A percentile compares a stretch with the other conserved stretches of the same genome.
Evolutionary conservation across 2,888 invertebrate species (phyloP).

Genomic region (Scaptomyza reducta): DNA sequence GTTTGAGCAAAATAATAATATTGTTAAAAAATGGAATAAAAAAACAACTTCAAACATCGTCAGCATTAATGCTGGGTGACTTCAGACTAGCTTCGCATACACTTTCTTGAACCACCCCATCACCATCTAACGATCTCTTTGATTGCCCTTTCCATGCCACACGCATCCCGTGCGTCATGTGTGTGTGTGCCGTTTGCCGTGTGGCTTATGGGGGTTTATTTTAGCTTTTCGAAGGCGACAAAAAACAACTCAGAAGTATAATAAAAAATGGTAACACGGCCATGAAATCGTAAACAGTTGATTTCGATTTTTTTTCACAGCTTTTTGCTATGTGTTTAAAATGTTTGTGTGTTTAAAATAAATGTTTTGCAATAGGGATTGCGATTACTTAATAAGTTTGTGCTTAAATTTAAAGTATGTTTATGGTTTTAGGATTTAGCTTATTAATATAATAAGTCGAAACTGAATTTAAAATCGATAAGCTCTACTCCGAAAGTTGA

Average conservation of each 20-base stretch:
- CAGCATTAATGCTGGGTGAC: constrained; percentile 48
- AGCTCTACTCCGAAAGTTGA: no score
- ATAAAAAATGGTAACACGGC: constrained; percentile 40
- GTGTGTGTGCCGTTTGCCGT: constrained; percentile 36
- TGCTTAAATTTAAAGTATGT: neutral
- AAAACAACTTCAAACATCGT: constrained; percentile 49
- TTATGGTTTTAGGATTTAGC: no score
- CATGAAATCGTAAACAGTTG: constrained; percentile 68
- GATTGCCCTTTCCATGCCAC: neutral
- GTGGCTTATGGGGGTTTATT: constrained; percentile 66
- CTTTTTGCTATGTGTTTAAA: neutral
- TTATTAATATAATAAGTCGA: no score
- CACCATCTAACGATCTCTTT: neutral
- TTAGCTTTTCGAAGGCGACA: constrained; percentile 45
- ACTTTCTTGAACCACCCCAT: neutral
- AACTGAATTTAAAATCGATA: no score
- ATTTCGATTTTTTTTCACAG: constrained; percentile 37
- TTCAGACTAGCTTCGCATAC: constrained; percentile 16
- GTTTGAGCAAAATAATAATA: constrained; percentile 4
- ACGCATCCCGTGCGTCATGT: constrained; percentile 10
- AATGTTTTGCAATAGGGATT: neutral
- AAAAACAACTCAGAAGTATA: constrained; percentile 9
- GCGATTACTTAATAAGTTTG: neutral
- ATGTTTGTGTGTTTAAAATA: constrained; percentile 1
- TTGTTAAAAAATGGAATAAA: neutral